Base-by-base conservation (phyloP, 1,140 invertebrate species). In the Drosophila nigromelanica region DNA sequence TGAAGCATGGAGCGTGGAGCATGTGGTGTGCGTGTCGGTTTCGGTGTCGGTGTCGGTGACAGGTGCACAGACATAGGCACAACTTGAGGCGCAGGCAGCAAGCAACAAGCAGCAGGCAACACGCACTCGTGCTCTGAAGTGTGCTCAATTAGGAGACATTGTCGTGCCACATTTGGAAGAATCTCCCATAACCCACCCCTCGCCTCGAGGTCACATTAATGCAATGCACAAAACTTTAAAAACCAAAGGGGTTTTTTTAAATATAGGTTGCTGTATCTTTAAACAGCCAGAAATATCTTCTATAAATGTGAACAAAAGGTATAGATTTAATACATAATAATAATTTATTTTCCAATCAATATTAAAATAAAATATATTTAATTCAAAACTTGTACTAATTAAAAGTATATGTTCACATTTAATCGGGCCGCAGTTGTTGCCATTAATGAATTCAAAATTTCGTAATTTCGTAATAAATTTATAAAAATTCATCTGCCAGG, bases 91-190 rank as follows among this genome's bases (percentile, higher is more conserved):
- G 11, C 47, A 48, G 30, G 6, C 24, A 54, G 14, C 21, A 51
- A 21, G 14, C n/a, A 14, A 15, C 3, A 18, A 11, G 18, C 7
- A 24, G 27, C 12, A 15, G 56, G 42, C 14, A 54, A 45, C 33
- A 54, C 21, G 5, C 50, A 10, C 27, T 15, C 27, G 7, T 50
- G 8, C 7, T 48, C 50, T 35, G 35, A 64, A 64, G 18, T 45
- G 62, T 52, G 55, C 55, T 54, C 70, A 73, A 67, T 73, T 73
- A 60, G 70, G 59, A 37, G 47, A 43, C 54, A 67, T 72, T 72
- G 47, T 51, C 27, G 50, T 58, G 21, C 24, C 43, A 33, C 52
- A 67, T 59, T 63, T 43, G 11, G 30, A 47, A 27, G 11, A 42
- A 39, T 35, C 35, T 35, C 15, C 40, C 27, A 27, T 0, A 27